Evolutionary conservation across 2,888 invertebrate species (phyloP).

Genomic region (Ormyrus rosae): DNA sequence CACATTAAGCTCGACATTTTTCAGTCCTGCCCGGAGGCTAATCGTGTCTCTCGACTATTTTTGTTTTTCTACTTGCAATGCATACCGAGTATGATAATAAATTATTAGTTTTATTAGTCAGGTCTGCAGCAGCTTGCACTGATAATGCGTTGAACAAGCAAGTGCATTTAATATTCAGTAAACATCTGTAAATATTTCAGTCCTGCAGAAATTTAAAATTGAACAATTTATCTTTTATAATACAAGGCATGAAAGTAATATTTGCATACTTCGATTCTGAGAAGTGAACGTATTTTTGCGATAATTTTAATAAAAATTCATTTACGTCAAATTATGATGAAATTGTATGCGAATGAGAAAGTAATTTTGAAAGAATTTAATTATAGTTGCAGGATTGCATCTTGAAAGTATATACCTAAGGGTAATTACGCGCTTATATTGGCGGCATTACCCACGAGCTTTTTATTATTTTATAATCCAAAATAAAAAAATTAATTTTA

Average conservation of each 20-base stretch:
- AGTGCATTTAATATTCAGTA: not conserved
- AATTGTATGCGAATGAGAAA: slow-evolving; percentile 22
- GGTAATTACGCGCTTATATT: slow-evolving; percentile 16
- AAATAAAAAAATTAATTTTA: too few relatives aligned
- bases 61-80: not conserved
- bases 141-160: slow-evolving; percentile 13
- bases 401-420: slow-evolving; percentile 17
- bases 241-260: not conserved
- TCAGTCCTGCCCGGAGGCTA: not conserved
- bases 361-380: slow-evolving; percentile 39
- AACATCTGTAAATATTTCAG: not conserved
- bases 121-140: not conserved
- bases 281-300: not conserved
- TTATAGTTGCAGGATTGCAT: slow-evolving; percentile 21
- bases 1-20: slow-evolving; percentile 33
- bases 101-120: slow-evolving; percentile 9
- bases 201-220: too few relatives aligned
- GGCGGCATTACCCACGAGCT: not conserved
- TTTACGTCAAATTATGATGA: slow-evolving; percentile 14
- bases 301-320: slow-evolving; percentile 20
- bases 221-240: slow-evolving; percentile 15
- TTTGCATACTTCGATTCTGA: not conserved
- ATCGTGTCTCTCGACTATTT: not conserved
- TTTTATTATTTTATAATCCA: slow-evolving; percentile 15
- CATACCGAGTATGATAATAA: not conserved